Evolutionary conservation across 2,113 vertebrate species (phyloP).

Genomic region (Harpagus bidentatus): DNA sequence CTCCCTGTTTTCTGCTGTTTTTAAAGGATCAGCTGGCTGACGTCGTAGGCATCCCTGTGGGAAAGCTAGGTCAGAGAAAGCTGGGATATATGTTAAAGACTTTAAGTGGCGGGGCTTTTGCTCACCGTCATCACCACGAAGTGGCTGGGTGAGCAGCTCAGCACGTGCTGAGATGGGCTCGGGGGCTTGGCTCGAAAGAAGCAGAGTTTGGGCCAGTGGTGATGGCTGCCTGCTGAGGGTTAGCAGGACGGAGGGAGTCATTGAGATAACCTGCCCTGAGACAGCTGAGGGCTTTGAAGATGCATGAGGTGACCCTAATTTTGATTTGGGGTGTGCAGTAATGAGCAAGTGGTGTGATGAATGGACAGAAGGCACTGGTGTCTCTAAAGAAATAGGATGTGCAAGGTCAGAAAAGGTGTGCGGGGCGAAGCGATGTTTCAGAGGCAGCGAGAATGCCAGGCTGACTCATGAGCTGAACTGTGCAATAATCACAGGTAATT

Average conservation of each 20-base stretch:
- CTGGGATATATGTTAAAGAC: neutral
- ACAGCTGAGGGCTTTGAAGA: neutral
- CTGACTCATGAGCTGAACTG: conserved; percentile 53
- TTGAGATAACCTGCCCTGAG: neutral
- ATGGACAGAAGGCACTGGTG: neutral
- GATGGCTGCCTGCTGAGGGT: neutral
- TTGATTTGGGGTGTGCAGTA: neutral
- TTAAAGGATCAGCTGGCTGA: neutral
- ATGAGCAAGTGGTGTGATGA: neutral
- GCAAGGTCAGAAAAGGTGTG: conserved; percentile 28
- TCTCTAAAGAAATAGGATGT: neutral
- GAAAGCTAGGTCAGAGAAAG: neutral
- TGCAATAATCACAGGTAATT: conserved; percentile 56
- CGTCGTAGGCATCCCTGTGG: neutral
- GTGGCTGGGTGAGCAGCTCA: neutral
- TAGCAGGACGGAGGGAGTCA: neutral
- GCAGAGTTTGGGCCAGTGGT: neutral
- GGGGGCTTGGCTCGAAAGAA: neutral
- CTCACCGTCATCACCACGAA: rapidly evolving
- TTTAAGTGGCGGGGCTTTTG: neutral
- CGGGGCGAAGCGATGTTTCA: neutral
- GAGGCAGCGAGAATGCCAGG: neutral
- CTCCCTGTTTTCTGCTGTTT: neutral
- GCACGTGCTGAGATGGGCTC: neutral
- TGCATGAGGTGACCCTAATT: conserved; percentile 7